Base-by-base conservation (phyloP, 2,888 invertebrate genomes). In the Lepidocyrtoides sp. region DNA sequence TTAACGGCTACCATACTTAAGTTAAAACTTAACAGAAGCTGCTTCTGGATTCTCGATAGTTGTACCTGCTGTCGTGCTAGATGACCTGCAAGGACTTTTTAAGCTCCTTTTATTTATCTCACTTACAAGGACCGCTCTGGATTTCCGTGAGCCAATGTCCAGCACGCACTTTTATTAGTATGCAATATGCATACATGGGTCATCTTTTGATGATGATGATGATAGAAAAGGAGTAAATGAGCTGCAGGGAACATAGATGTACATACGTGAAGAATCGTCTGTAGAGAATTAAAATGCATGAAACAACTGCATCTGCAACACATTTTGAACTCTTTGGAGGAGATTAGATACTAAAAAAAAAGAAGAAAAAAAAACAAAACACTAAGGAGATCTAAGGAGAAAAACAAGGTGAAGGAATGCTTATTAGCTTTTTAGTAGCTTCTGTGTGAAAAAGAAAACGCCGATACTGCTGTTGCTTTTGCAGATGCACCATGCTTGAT, bases 261-360 rank as follows among this genome's bases (percentile, higher is more conserved):
- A 69, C 69, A n/a, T n/a, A 26, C 26, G 69, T 17, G 69, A 66
- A 32, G 26, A 14, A 29, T 32, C 14, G 8, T 41, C 17, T n/a
- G 20, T 17, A 17, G 69, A 69, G 36, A 72, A 84, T 51, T 54
- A 69, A 54, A 75, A 77, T 77, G 36, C 86, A 89, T 83, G 83
- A 83, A 89, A 89, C 69, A 75, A n/a, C n/a, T n/a, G n/a, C n/a
- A n/a, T n/a, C n/a, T n/a, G 54, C 29, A 66, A 32, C 32, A 60
- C 44, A 12, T 12, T 48, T 48, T 48, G 44, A 48, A 10, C 44
- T 48, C 12, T 10, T 48, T 48, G 44, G 26, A 26, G 60, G 26
- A 60, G 60, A 60, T 60, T 60, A 60, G 26, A 60, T 23, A 60
- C 8, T 14, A 48, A 48, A n/a, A 48, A 48, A 7, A 36, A 7